Percentiles rank a stretch among this genome's conserved stretches.
These are phyloP conservation scores for Flexamia atlantica DNA, from an alignment of 2,888 invertebrate genomes.

Conservation along the genomic window DNA sequence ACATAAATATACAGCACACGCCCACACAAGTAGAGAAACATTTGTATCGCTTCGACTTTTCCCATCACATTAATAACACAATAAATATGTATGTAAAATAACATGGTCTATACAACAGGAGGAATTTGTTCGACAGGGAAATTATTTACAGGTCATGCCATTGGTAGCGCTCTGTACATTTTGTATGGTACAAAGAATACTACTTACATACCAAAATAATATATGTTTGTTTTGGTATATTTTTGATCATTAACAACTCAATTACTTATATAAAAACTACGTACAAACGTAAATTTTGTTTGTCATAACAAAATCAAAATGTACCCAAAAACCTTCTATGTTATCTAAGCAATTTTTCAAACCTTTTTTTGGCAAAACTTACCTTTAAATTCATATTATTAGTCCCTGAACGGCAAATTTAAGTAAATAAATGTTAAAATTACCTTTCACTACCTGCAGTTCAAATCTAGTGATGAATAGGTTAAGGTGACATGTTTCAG, in stretches of 20 bases:
- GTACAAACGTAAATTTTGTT: constrained; percentile 31
- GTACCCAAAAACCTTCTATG: too few species aligned
- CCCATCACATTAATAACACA: constrained; percentile 52
- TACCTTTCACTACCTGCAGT: too few species aligned
- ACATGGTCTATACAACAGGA: constrained; percentile 30
- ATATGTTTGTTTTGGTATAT: not conserved
- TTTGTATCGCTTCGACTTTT: constrained; percentile 48
- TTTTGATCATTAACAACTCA: constrained; percentile 48
- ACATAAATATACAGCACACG: constrained; percentile 57
- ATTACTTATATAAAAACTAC: constrained; percentile 11
- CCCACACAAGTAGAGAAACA: constrained; percentile 58
- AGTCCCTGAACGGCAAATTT: too few species aligned
- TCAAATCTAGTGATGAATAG: too few species aligned
- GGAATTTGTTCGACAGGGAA: constrained; percentile 39
- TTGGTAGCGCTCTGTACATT: not conserved
- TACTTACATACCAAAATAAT: not conserved
- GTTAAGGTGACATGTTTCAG: too few species aligned
- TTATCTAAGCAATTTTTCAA: too few species aligned
- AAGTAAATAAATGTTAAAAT: too few species aligned
- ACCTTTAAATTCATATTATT: too few species aligned
- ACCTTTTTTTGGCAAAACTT: too few species aligned
- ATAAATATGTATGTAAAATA: constrained; percentile 53
- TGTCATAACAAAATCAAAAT: not conserved
- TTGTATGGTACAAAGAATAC: constrained; percentile 20
- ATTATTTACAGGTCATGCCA: constrained; percentile 31